Conservation (phyloP, 1,140 invertebrate species). For the Drosophila arawakana region DNA sequence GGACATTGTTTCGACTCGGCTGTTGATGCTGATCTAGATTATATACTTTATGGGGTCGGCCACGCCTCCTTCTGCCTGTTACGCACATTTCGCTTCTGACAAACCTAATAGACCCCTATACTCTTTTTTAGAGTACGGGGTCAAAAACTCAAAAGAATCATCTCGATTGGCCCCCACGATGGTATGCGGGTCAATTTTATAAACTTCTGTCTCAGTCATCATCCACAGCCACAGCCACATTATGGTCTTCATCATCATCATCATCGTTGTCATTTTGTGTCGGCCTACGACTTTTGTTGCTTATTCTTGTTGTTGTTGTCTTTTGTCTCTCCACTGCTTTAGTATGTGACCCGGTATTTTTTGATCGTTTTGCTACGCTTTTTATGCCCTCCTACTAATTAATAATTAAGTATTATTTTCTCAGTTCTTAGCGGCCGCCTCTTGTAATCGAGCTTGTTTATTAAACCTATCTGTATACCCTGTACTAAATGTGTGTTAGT, state of each 20-base stretch:
- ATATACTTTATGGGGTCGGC: too few species aligned
- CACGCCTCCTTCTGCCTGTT: too few species aligned
- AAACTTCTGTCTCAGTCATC: conserved; percentile 66
- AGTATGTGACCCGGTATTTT: conserved; percentile 73
- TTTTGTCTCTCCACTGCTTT: conserved; percentile 40
- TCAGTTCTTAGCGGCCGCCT: conserved; percentile 21
- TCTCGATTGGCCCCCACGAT: conserved; percentile 50
- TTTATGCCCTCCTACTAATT: conserved; percentile 77
- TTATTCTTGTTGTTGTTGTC: conserved; percentile 20
- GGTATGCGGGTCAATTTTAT: conserved; percentile 77
- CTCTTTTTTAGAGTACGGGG: too few species aligned
- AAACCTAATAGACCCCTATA: too few species aligned
- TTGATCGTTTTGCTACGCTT: conserved; percentile 74
- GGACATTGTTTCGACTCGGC: too few species aligned
- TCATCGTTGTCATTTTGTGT: conserved; percentile 42
- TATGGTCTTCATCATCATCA: conserved; percentile 4
- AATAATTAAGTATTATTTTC: conserved; percentile 70
- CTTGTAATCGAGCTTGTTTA: conserved; percentile 72
- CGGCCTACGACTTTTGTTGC: conserved; percentile 57
- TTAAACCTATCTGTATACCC: conserved; percentile 46
- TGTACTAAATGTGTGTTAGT: neutral
- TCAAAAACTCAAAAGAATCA: conserved; percentile 6
- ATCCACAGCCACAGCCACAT: conserved; percentile 35
- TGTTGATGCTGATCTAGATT: too few species aligned
- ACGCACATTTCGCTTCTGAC: too few species aligned